Percentiles rank a stretch among this genome's conserved stretches.
Evolutionary conservation across 1,140 invertebrate genomes (phyloP).

Genomic region (Piezodorus guildinii): DNA sequence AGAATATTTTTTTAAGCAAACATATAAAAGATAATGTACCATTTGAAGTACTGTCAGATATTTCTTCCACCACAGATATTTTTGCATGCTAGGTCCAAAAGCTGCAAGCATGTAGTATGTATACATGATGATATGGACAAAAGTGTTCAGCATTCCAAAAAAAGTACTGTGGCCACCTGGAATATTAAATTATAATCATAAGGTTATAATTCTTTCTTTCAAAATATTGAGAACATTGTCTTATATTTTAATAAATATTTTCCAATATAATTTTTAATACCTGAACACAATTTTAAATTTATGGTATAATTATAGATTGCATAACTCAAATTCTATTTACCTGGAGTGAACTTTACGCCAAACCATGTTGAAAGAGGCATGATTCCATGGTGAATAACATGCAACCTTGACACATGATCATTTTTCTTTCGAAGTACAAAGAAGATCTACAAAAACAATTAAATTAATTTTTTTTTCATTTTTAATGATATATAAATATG

Average conservation of each 20-base stretch:
- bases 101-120: constrained; percentile 74
- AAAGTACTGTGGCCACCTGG: constrained; percentile 73
- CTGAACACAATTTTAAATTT: too few relatives aligned
- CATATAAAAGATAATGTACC: constrained; percentile 15
- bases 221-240: too few relatives aligned
- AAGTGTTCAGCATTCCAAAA: constrained; percentile 75
- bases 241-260: too few relatives aligned
- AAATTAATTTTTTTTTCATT: neutral
- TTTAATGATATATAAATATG: too few relatives aligned
- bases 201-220: too few relatives aligned
- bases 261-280: too few relatives aligned
- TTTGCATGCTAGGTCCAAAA: constrained; percentile 69
- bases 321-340: constrained; percentile 33
- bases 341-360: constrained; percentile 86
- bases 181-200: constrained; percentile 6
- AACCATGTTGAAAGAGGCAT: constrained; percentile 97
- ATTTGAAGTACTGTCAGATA: constrained; percentile 72
- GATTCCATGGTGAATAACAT: constrained; percentile 91
- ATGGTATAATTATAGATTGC: too few relatives aligned
- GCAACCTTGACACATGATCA: constrained; percentile 80
- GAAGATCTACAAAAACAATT: constrained; percentile 45
- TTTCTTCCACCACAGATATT: constrained; percentile 86
- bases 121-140: constrained; percentile 79
- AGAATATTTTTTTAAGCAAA: too few relatives aligned
- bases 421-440: constrained; percentile 87